These are phyloP conservation scores for Petrocephalus zakoni DNA, from an alignment of 2,113 vertebrate species.

Conservation along the genomic window DNA sequence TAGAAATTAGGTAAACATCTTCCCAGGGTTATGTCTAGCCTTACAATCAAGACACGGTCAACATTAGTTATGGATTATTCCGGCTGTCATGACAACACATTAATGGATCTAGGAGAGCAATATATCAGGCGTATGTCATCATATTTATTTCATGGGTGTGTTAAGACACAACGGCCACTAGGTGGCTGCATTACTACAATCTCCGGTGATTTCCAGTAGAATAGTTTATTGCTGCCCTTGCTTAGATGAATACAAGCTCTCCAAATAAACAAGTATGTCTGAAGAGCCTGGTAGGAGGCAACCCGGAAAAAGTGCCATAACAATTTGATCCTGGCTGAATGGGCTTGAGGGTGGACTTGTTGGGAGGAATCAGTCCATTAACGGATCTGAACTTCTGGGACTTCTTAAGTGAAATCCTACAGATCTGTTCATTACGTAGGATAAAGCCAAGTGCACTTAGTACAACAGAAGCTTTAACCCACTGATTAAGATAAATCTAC, in stretches of 20 bases:
- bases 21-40: not conserved
- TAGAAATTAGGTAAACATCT: not conserved
- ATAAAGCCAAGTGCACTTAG: not conserved
- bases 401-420: not conserved
- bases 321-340: not conserved
- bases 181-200: slow-evolving; percentile 10
- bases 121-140: not conserved
- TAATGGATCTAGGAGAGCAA: not conserved
- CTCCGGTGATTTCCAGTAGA: not conserved
- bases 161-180: not conserved
- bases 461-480: not conserved
- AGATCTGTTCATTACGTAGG: not conserved
- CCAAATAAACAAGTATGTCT: not conserved
- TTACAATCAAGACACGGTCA: not conserved
- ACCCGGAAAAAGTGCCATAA: not conserved
- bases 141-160: not conserved
- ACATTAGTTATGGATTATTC: not conserved
- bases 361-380: not conserved
- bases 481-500: not conserved
- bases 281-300: not conserved
- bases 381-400: not conserved
- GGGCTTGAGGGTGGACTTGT: not conserved
- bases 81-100: not conserved
- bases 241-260: not conserved
- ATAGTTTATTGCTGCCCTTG: not conserved